phyloP scores from a whole-genome alignment of 1,140 invertebrate genomes.

The Micrasema longulum region DNA sequence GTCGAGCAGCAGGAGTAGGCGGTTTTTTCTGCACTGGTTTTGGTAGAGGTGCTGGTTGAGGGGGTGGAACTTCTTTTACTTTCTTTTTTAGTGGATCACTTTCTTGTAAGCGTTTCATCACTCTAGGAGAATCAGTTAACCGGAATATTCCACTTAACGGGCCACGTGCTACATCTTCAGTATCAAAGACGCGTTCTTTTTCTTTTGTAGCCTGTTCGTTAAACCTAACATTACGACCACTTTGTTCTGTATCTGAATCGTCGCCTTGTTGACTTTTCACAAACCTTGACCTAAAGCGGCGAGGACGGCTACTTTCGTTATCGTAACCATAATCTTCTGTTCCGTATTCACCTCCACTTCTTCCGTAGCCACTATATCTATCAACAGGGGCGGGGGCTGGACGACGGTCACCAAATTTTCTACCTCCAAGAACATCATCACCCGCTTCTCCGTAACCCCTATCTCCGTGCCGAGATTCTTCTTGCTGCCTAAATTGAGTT shows the following conservation, averaged over 20 bases:
- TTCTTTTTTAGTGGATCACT: constrained; percentile 82
- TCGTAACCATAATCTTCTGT: constrained; percentile 76
- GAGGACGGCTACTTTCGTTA: constrained; percentile 65
- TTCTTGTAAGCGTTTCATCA: constrained; percentile 89
- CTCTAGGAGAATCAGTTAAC: constrained; percentile 88
- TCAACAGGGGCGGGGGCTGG: constrained; percentile 64
- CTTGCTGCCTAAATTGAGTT: constrained; percentile 88
- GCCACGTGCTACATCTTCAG: constrained; percentile 88
- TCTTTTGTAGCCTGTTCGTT: constrained; percentile 67
- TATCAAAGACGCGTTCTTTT: constrained; percentile 85
- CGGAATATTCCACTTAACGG: constrained; percentile 91
- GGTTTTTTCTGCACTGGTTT: constrained; percentile 64
- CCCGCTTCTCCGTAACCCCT: constrained; percentile 64
- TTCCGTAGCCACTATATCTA: constrained; percentile 67
- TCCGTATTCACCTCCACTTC: constrained; percentile 68
- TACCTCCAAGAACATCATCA: constrained; percentile 72
- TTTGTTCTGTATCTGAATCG: constrained; percentile 76
- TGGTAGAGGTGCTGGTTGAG: constrained; percentile 68
- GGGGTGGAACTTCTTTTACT: constrained; percentile 72
- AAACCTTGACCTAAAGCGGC: constrained; percentile 79
- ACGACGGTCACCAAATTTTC: constrained; percentile 78
- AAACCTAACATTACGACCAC: constrained; percentile 71
- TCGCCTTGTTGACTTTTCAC: constrained; percentile 76
- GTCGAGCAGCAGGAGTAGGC: constrained; percentile 70
- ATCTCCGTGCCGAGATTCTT: constrained; percentile 73